phyloP scores from a whole-genome alignment of 2,113 vertebrate genomes.

The Pardalotus punctatus region DNA sequence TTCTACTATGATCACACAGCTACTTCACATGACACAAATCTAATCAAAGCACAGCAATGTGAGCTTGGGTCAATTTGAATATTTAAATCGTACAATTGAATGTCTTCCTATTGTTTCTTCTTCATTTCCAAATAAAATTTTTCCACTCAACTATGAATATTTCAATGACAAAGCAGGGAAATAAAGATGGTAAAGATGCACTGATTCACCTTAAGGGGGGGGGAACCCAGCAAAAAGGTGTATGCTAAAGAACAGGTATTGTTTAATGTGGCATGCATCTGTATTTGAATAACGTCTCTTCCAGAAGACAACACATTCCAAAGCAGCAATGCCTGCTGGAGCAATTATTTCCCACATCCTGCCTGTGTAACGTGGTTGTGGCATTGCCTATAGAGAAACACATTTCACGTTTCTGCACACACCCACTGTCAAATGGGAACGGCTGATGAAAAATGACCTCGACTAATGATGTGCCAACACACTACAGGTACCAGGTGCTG shows the following conservation, averaged over 20 bases:
- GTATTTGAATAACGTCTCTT: not conserved
- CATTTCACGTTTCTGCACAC: not conserved
- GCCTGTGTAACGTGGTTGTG: not conserved
- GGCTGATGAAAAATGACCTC: not conserved
- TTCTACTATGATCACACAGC: not conserved
- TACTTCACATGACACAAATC: not conserved
- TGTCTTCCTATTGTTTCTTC: not conserved
- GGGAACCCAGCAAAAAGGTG: not conserved
- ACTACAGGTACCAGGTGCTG: not conserved
- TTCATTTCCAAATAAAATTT: not conserved
- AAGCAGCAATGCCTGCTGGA: not conserved
- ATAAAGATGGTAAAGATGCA: not conserved
- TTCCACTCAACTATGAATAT: not conserved
- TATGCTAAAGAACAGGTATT: not conserved
- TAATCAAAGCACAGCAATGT: not conserved
- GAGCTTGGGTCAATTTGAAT: not conserved
- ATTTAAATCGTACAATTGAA: not conserved
- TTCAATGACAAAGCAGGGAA: not conserved
- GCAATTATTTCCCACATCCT: not conserved
- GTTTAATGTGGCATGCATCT: not conserved
- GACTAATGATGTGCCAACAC: not conserved
- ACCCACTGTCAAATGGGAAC: not conserved
- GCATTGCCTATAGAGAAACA: not conserved
- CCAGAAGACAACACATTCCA: not conserved
- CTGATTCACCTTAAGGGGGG: not conserved